These are phyloP conservation scores for Spermophilus dauricus DNA, from an alignment of 2,113 vertebrate genomes.

Conservation along the genomic window DNA sequence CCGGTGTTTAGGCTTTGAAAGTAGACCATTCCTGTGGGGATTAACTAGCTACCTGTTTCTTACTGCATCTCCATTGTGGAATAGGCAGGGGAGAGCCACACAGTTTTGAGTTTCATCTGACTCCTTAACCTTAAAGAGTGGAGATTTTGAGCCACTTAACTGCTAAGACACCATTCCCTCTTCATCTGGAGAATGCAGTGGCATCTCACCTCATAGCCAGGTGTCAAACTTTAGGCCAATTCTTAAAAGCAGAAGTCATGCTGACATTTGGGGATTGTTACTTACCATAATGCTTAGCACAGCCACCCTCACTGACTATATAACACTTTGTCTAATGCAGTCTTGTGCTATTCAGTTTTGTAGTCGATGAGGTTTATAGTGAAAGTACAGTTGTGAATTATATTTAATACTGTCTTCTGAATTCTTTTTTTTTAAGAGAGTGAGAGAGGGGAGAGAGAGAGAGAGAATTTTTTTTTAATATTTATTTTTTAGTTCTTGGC, in stretches of 20 bases:
- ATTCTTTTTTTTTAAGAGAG: too few species aligned
- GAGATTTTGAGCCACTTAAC: neutral
- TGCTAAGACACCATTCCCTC: neutral
- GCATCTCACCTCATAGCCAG: neutral
- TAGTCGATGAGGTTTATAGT: neutral
- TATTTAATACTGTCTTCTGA: neutral
- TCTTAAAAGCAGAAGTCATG: neutral
- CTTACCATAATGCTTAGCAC: neutral
- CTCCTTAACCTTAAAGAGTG: neutral
- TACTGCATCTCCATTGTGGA: neutral
- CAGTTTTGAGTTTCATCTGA: neutral
- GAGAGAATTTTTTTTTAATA: too few species aligned
- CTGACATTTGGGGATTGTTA: neutral
- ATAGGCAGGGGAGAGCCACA: neutral
- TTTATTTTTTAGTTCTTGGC: too few species aligned
- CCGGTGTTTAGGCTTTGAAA: slow-evolving; percentile 31
- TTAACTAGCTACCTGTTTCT: neutral
- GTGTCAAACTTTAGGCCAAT: neutral
- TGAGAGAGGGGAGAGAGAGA: too few species aligned
- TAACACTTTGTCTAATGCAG: neutral
- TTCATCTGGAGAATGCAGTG: neutral
- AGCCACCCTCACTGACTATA: neutral
- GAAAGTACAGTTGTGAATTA: neutral
- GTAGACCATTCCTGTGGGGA: neutral
- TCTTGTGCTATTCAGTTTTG: neutral